Conservation (phyloP, 2,113 vertebrate genomes). For the Probosciger aterrimus region DNA sequence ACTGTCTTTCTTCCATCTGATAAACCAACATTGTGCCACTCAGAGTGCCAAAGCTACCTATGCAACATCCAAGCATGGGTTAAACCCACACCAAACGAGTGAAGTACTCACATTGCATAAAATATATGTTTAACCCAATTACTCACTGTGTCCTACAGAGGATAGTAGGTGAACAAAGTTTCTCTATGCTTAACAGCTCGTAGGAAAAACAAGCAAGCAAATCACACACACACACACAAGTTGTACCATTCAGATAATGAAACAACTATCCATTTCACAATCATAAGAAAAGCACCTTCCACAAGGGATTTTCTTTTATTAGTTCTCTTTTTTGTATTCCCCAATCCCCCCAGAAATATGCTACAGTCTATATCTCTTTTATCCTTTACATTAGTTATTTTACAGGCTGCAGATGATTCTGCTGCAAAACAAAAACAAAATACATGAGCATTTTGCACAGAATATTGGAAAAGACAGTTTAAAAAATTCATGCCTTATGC, state of each 20-base stretch:
- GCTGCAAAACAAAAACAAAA: background rate
- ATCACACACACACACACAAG: background rate
- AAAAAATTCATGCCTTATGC: background rate
- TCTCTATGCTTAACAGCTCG: background rate
- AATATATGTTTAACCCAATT: background rate
- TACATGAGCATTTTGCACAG: background rate
- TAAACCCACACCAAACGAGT: background rate
- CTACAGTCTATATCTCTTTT: background rate
- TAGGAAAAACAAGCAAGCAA: background rate
- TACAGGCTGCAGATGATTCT: background rate
- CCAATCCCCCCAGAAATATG: background rate
- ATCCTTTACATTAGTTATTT: background rate
- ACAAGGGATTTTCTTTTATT: background rate
- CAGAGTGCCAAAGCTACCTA: background rate
- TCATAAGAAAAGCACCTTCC: background rate
- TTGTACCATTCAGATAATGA: background rate
- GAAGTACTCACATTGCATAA: background rate
- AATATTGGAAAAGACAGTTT: background rate
- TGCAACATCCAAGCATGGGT: background rate
- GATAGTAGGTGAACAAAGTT: background rate
- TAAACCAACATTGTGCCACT: background rate
- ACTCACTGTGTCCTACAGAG: background rate
- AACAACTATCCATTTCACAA: background rate
- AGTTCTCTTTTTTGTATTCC: accelerated
- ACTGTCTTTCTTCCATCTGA: background rate